These are phyloP conservation scores for Thalassoma bifasciatum DNA, from an alignment of 2,113 vertebrate genomes.

Conservation along the genomic window DNA sequence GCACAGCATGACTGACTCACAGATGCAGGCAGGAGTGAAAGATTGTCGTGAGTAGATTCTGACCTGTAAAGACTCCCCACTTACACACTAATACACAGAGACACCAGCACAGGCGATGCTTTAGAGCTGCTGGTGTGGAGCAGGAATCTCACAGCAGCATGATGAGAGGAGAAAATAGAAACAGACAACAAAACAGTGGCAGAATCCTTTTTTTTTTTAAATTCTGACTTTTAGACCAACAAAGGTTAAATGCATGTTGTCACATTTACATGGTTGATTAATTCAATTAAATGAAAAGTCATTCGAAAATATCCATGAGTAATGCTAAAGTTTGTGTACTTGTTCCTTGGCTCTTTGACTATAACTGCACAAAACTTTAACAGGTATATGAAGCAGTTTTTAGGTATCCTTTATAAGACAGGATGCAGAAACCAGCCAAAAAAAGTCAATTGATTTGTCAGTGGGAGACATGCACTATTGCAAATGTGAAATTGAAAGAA, in stretches of 20 bases:
- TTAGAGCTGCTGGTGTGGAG: conserved; percentile 34
- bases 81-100: conserved; percentile 49
- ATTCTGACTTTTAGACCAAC: background rate
- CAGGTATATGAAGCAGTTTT: too few relatives aligned
- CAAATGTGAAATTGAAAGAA: background rate
- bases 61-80: conserved; percentile 36
- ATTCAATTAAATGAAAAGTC: background rate
- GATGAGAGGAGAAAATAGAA: conserved; percentile 39
- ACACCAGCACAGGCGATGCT: conserved; percentile 33
- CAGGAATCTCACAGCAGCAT: conserved; percentile 67
- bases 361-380: too few relatives aligned
- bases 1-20: background rate
- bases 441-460: too few relatives aligned
- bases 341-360: background rate
- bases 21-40: conserved; percentile 10
- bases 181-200: background rate
- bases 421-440: too few relatives aligned
- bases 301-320: background rate
- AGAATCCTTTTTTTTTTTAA: background rate
- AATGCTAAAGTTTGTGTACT: too few relatives aligned
- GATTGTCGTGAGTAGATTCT: conserved; percentile 6
- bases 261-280: background rate
- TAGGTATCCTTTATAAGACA: too few relatives aligned
- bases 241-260: background rate
- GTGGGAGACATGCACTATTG: too few relatives aligned